phyloP scores from a whole-genome alignment of 2,113 vertebrate species.

The Chloroceryle aenea region DNA sequence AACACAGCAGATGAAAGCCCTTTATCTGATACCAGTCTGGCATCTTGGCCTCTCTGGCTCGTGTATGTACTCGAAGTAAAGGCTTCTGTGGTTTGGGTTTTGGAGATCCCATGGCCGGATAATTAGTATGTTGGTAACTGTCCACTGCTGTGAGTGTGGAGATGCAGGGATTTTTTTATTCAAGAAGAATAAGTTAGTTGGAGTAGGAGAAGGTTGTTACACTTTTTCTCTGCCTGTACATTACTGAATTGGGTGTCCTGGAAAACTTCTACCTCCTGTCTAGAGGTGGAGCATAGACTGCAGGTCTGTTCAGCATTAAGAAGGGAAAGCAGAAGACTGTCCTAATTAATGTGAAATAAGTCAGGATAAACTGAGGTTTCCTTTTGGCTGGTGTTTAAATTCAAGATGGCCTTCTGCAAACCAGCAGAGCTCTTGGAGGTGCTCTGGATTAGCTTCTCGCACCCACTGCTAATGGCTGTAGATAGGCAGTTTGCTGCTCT shows the following conservation, averaged over 20 bases:
- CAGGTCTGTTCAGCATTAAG: neutral
- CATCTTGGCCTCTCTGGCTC: neutral
- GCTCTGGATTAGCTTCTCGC: neutral
- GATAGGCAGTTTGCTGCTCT: neutral
- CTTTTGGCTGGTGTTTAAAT: neutral
- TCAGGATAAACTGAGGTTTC: neutral
- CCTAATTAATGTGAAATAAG: neutral
- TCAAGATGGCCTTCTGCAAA: neutral
- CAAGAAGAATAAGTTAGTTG: neutral
- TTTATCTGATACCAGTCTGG: fast-evolving
- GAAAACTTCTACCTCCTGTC: neutral
- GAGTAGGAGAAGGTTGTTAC: neutral
- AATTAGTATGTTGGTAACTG: neutral
- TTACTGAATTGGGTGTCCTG: neutral
- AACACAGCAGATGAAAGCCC: fast-evolving
- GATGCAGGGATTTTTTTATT: neutral
- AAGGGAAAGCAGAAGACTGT: neutral
- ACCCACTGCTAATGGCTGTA: neutral
- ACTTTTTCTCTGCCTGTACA: neutral
- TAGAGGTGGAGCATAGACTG: neutral
- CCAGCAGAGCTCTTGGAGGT: neutral
- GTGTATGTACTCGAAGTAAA: neutral
- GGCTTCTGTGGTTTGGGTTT: fast-evolving
- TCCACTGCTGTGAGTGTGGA: neutral
- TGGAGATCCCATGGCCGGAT: fast-evolving